These are phyloP conservation scores for Pteruthius melanotis DNA, from an alignment of 2,113 vertebrate species.

Conservation along the genomic window DNA sequence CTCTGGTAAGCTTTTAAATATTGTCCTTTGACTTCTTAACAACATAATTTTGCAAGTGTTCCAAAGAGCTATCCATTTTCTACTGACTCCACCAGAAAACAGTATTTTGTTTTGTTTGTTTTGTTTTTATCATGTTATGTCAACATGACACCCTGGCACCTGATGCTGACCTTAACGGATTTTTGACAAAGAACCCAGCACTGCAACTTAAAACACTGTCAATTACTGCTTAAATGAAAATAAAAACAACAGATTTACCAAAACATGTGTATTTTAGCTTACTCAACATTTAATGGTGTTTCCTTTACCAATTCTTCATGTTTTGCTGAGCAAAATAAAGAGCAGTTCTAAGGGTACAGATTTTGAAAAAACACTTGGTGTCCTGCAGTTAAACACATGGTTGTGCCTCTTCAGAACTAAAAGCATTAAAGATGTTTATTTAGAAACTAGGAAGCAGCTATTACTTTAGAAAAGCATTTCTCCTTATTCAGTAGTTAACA, in stretches of 20 bases:
- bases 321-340: not conserved
- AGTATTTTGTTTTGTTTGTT: conserved; percentile 1
- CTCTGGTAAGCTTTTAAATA: not conserved
- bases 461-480: not conserved
- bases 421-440: not conserved
- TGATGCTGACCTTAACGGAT: not conserved
- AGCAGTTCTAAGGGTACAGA: not conserved
- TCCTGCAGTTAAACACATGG: not conserved
- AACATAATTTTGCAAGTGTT: not conserved
- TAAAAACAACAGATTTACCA: not conserved
- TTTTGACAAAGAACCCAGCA: not conserved
- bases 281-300: not conserved
- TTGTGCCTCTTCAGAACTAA: not conserved
- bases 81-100: conserved; percentile 10
- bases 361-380: not conserved
- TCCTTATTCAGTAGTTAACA: not conserved
- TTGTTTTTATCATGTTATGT: not conserved
- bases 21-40: not conserved
- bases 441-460: not conserved
- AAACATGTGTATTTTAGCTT: not conserved
- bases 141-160: not conserved
- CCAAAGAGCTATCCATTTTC: not conserved
- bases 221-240: conserved; percentile 3
- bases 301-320: not conserved
- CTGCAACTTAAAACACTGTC: not conserved